Conservation (phyloP, 1,140 invertebrate species). For the Antheraea mylitta region DNA sequence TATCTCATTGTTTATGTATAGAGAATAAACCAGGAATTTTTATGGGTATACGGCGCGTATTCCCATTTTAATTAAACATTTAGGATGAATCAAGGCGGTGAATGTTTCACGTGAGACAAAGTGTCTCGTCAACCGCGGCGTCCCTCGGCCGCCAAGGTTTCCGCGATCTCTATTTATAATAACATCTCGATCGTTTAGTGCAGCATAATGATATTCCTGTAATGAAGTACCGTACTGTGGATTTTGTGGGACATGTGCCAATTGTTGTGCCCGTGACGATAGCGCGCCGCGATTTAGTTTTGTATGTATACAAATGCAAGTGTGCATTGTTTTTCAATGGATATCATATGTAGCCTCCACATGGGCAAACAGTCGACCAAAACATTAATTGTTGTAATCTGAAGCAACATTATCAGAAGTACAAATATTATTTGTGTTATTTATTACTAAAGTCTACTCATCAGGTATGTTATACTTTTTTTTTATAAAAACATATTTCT, state of each 20-base stretch:
- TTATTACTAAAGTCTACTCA: not conserved
- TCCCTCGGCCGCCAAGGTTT: slow-evolving; percentile 62
- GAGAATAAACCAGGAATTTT: slow-evolving; percentile 75
- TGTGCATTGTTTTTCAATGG: slow-evolving; percentile 4
- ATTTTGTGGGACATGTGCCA: slow-evolving; percentile 75
- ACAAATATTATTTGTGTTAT: not conserved
- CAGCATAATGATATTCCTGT: slow-evolving; percentile 76
- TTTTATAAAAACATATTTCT: not conserved
- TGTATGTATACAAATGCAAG: slow-evolving; percentile 59
- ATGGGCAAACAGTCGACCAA: not conserved
- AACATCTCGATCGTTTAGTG: slow-evolving; percentile 70
- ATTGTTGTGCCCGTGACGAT: slow-evolving; percentile 69
- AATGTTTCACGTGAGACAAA: slow-evolving; percentile 36
- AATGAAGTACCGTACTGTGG: slow-evolving; percentile 69
- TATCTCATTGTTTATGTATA: slow-evolving; percentile 79
- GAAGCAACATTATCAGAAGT: not conserved
- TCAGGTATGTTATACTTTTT: slow-evolving; percentile 1
- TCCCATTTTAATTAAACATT: slow-evolving; percentile 64
- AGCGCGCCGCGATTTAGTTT: slow-evolving; percentile 45
- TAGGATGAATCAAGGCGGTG: slow-evolving; percentile 42
- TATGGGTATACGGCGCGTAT: slow-evolving; percentile 59
- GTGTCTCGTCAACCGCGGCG: slow-evolving; percentile 42
- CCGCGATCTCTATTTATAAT: slow-evolving; percentile 74
- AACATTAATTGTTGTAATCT: not conserved
- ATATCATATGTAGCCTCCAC: slow-evolving; percentile 9